Percentiles rank a stretch among this genome's conserved stretches.
These are phyloP conservation scores for Cephus rjabovi DNA, from an alignment of 2,888 invertebrate species.

Conservation along the genomic window DNA sequence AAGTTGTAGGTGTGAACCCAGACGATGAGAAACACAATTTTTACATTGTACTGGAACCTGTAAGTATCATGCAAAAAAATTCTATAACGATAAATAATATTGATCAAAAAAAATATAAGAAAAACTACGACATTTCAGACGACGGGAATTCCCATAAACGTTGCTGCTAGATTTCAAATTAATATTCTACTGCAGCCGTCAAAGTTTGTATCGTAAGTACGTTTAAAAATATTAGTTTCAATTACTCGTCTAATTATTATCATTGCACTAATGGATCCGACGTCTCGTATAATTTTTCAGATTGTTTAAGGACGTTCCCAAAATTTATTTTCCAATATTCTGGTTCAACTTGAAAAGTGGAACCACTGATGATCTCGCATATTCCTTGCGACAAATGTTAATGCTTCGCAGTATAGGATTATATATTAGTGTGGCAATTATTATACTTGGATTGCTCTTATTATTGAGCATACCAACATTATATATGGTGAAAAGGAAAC, in stretches of 20 bases:
- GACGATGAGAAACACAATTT: constrained; percentile 79
- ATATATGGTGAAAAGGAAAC: constrained; percentile 35
- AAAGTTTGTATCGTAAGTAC: constrained; percentile 74
- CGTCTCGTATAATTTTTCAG: constrained; percentile 64
- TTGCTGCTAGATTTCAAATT: constrained; percentile 82
- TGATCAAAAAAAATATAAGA: neutral
- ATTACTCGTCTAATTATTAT: neutral
- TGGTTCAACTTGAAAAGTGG: constrained; percentile 82
- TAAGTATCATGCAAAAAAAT: constrained; percentile 64
- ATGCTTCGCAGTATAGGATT: constrained; percentile 69
- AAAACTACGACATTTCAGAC: constrained; percentile 67
- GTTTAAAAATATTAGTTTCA: neutral
- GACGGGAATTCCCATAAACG: constrained; percentile 81
- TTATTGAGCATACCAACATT: constrained; percentile 39
- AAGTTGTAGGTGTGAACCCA: constrained; percentile 78
- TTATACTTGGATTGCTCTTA: constrained; percentile 62
- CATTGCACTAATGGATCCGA: neutral
- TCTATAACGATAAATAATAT: neutral
- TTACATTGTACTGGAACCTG: constrained; percentile 81
- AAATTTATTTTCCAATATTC: constrained; percentile 78
- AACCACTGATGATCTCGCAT: constrained; percentile 71
- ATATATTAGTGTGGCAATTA: constrained; percentile 67
- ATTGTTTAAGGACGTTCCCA: constrained; percentile 75
- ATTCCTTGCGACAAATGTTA: constrained; percentile 69
- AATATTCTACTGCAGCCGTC: constrained; percentile 80